These are phyloP conservation scores for Uropsilus gracilis DNA, from an alignment of 2,113 vertebrate genomes.

Conservation along the genomic window DNA sequence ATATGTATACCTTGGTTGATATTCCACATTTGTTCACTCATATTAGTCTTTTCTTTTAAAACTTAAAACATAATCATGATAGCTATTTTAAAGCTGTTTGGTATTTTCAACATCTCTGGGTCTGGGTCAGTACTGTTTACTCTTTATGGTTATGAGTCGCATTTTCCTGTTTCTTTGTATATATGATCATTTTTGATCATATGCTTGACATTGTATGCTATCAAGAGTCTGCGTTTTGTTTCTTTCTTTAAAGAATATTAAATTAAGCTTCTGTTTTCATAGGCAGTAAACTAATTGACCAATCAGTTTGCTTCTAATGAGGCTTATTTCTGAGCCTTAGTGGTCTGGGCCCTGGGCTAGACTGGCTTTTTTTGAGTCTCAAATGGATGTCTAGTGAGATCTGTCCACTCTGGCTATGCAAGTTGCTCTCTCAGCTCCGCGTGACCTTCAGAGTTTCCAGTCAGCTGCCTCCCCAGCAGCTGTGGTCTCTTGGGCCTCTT, in stretches of 20 bases:
- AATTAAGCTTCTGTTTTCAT: not conserved
- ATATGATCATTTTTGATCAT: not conserved
- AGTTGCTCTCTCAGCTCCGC: not conserved
- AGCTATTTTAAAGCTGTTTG: conserved; percentile 26
- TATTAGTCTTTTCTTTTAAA: not conserved
- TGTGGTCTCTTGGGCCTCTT: not conserved
- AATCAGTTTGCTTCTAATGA: not conserved
- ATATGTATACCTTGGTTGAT: not conserved
- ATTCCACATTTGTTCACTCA: not conserved
- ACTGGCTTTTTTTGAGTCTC: not conserved
- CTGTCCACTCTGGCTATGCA: not conserved
- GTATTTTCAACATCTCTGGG: not conserved
- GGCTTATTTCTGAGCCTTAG: not conserved
- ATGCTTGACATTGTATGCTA: not conserved
- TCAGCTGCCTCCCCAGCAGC: not conserved
- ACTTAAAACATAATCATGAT: not conserved
- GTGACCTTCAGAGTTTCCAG: not conserved
- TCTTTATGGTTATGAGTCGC: not conserved
- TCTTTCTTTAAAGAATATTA: not conserved
- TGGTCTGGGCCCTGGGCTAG: not conserved
- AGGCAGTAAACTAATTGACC: not conserved
- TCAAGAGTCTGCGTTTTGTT: conserved; percentile 5
- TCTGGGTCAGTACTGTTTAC: conserved; percentile 29
- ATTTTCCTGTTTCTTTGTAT: not conserved
- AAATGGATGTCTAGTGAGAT: not conserved